phyloP scores from a whole-genome alignment of 2,113 vertebrate species.

The Cettia cetti region DNA sequence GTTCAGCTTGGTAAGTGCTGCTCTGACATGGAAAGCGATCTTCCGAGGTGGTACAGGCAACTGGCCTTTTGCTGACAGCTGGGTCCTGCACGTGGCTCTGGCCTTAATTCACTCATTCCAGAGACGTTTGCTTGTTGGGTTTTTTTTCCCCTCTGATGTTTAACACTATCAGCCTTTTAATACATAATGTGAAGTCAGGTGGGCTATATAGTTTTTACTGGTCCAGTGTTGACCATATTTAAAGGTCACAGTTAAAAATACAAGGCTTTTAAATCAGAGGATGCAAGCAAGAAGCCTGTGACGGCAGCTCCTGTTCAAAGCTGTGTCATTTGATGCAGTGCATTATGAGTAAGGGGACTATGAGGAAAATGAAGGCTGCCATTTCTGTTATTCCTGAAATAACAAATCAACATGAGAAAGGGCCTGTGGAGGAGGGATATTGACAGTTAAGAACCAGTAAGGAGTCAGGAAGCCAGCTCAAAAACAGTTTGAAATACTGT shows the following conservation, averaged over 20 bases:
- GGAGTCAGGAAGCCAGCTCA: not conserved
- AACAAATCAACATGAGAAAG: not conserved
- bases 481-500: not conserved
- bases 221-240: not conserved
- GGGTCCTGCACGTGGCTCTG: not conserved
- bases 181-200: not conserved
- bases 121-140: fast-evolving
- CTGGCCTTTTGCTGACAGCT: not conserved
- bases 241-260: not conserved
- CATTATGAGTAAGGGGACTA: not conserved
- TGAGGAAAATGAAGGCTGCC: not conserved
- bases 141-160: not conserved
- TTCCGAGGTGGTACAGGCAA: fast-evolving
- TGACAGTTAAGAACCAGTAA: not conserved
- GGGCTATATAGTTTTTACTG: not conserved
- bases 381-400: not conserved
- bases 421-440: not conserved
- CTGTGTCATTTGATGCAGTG: not conserved
- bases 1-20: constrained; percentile 74
- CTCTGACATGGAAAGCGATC: fast-evolving
- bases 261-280: not conserved
- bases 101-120: not conserved
- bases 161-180: not conserved
- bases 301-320: not conserved
- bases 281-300: not conserved